Conservation (phyloP, 2,113 vertebrate genomes). For the Garra rufa region DNA sequence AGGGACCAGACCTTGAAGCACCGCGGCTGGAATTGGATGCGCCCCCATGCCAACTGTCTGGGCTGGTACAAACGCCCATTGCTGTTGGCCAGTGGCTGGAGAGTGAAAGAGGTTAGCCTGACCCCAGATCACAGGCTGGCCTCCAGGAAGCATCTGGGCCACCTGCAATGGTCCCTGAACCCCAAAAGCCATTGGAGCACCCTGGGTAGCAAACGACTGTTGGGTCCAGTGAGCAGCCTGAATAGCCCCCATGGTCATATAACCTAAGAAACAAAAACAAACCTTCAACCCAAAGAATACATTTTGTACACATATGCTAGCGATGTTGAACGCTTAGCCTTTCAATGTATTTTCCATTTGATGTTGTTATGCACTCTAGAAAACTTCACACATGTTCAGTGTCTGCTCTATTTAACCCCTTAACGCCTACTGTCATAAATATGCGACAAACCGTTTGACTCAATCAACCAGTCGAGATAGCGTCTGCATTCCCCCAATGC, state of each 20-base stretch:
- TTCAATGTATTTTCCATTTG: no score
- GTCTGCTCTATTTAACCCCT: no score
- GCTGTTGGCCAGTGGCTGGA: constrained; percentile 87
- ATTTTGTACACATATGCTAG: no score
- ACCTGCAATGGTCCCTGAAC: constrained; percentile 79
- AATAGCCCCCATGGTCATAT: constrained; percentile 97
- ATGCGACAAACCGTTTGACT: no score
- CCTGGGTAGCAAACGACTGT: constrained; percentile 87
- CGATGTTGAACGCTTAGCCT: no score
- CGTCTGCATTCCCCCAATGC: no score
- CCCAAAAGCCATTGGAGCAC: constrained; percentile 89
- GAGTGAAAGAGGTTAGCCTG: constrained; percentile 88
- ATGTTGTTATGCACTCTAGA: no score
- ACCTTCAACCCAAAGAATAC: no score
- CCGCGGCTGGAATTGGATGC: constrained; percentile 89
- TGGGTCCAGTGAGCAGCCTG: constrained; percentile 97
- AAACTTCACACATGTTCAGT: no score
- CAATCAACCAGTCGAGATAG: no score
- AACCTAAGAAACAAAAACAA: constrained; percentile 77
- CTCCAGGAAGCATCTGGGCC: constrained; percentile 93
- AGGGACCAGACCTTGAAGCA: constrained; percentile 92
- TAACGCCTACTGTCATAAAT: no score
- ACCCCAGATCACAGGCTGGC: constrained; percentile 95
- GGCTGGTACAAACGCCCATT: constrained; percentile 97
- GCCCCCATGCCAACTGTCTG: constrained; percentile 87